phyloP scores from a whole-genome alignment of 2,888 invertebrate species.

The Tanaodytes sp. region DNA sequence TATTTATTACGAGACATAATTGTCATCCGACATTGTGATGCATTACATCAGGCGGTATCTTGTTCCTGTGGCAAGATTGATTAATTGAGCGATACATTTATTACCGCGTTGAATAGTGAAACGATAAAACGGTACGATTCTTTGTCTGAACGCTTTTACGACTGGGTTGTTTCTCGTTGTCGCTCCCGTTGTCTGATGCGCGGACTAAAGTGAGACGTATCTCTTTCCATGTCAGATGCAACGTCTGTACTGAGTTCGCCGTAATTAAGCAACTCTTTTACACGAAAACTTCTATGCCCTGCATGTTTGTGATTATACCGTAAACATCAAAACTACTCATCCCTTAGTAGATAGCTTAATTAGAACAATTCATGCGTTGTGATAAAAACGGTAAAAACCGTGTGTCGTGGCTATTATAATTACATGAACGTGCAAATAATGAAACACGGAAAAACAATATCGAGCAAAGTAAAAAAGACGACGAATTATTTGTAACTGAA shows the following conservation, averaged over 20 bases:
- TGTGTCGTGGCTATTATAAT: too few relatives aligned
- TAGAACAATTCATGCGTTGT: slow-evolving; percentile 37
- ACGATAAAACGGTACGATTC: slow-evolving; percentile 47
- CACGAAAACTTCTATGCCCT: slow-evolving; percentile 37
- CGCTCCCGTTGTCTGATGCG: slow-evolving; percentile 27
- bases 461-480: too few relatives aligned
- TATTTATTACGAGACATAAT: slow-evolving; percentile 16
- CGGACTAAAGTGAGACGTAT: slow-evolving; percentile 12
- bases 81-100: slow-evolving; percentile 52
- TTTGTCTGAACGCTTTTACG: slow-evolving; percentile 45
- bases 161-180: slow-evolving; percentile 35
- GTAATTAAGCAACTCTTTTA: slow-evolving; percentile 42
- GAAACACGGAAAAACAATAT: too few relatives aligned
- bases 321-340: slow-evolving; percentile 48
- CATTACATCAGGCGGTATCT: slow-evolving; percentile 6
- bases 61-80: slow-evolving; percentile 35
- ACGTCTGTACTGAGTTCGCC: slow-evolving; percentile 32
- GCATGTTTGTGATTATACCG: slow-evolving; percentile 30
- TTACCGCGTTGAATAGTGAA: slow-evolving; percentile 37
- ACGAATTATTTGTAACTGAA: too few relatives aligned
- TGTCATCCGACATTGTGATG: slow-evolving; percentile 9
- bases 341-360: slow-evolving; percentile 41
- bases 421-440: too few relatives aligned
- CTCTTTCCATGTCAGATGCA: slow-evolving; percentile 19
- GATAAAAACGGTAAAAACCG: too few relatives aligned